phyloP scores from a whole-genome alignment of 2,797 vertebrate genomes.

The Siniperca obscura region DNA sequence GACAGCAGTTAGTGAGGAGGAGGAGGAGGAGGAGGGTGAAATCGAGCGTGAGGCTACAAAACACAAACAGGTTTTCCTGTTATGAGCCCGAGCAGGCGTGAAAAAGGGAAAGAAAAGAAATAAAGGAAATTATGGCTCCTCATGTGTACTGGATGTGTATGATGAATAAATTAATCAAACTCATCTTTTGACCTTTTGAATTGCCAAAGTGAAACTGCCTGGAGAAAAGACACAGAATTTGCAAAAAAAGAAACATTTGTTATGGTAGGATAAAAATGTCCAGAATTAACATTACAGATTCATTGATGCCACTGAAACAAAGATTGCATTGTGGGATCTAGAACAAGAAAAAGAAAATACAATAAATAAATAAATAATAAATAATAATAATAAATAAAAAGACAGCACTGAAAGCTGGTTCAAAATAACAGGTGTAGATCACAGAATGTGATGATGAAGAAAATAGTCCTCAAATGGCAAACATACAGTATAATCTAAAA shows the following conservation, averaged over 20 bases:
- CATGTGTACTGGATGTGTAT: slow-evolving; percentile 13
- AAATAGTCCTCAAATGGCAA: background rate
- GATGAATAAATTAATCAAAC: slow-evolving; percentile 57
- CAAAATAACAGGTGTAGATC: background rate
- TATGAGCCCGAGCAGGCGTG: slow-evolving; percentile 67
- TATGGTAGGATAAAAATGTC: background rate
- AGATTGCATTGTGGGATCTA: background rate
- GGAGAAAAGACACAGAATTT: slow-evolving; percentile 2
- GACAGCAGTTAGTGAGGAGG: slow-evolving; percentile 73
- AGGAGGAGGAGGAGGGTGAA: slow-evolving; percentile 66
- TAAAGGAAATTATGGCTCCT: slow-evolving; percentile 40
- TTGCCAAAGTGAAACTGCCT: slow-evolving; percentile 16
- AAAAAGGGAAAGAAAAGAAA: slow-evolving; percentile 32
- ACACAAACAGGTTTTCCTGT: slow-evolving; percentile 76
- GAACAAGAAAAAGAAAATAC: background rate
- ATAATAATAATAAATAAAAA: too few species aligned
- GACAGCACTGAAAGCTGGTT: background rate
- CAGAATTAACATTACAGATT: background rate
- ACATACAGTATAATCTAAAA: background rate
- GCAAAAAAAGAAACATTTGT: slow-evolving; percentile 3
- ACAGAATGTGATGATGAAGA: background rate
- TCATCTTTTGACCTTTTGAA: slow-evolving; percentile 58
- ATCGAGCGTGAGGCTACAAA: slow-evolving; percentile 74
- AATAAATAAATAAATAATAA: too few species aligned
- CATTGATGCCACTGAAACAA: slow-evolving; percentile 3